Evolutionary conservation across 2,797 vertebrate species (phyloP), one percentile per base, ranked within the genome.

Genomic region (Xenentodon cancila): DNA sequence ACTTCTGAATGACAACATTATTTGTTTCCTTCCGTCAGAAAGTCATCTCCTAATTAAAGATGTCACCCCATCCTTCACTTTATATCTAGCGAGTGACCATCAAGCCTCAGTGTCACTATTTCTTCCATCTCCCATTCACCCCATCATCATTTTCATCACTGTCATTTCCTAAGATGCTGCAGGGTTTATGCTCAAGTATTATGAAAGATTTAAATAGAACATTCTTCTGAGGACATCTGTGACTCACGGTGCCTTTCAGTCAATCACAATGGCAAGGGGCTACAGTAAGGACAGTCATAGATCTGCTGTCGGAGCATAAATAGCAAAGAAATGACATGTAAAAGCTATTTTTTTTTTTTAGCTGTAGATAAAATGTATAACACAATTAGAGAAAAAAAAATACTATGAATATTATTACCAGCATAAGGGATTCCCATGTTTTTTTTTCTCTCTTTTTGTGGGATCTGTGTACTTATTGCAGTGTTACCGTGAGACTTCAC

Each of bases 31-130:
- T 81, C 80, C 61, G 7, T 88, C 81, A 84, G 64, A 60, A 72
- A 67, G 64, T 78, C 75, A 74, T 87, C 80, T 71, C 83, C 72
- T 90, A 91, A 91, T 90, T 86, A 81, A 86, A 86, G 47, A 66
- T 85, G 90, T 72, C 86, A 84, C 53, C 69, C 70, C 40, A 86
- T 88, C 87, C 68, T 88, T 89, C 87, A 79, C 82, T 75, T 85
- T 69, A 34, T 57, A 77, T 87, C 65, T 71, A 65, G 50, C 49
- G 68, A 84, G 71, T 75, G 77, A 84, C 69, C 68, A 66, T 81
- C 74, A 80, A 73, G 66, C 80, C 27, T 75, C 70, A 59, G 75
- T 80, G 81, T 85, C 80, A 82, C 60, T 22, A 47, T 77, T 74
- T 61, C 56, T 55, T 55, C 19, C 11, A 16, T 69, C 34, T 40